Percentiles rank a stretch among this genome's conserved stretches.
Evolutionary conservation across 2,888 invertebrate species (phyloP).

Genomic region (Xylophagus ater): DNA sequence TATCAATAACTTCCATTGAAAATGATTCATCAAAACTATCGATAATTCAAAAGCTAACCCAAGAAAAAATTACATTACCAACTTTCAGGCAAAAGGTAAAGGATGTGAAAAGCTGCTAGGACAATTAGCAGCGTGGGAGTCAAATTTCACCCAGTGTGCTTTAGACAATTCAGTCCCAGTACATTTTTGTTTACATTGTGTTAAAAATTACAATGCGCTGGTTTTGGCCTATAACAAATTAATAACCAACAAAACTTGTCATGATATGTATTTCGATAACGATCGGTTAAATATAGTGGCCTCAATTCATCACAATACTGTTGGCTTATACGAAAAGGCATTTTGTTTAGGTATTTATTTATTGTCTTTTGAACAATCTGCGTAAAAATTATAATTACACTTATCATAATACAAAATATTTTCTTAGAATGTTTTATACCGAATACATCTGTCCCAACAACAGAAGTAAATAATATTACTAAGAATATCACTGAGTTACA

Average conservation of each 20-base stretch:
- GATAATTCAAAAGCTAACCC: too few relatives aligned
- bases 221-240: not conserved
- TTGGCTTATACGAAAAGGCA: conserved; percentile 8
- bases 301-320: not conserved
- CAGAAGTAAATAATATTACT: not conserved
- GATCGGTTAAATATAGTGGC: conserved; percentile 11
- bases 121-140: not conserved
- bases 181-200: conserved; percentile 5
- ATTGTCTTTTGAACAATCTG: too few relatives aligned
- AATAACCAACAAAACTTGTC: conserved; percentile 5
- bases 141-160: conserved; percentile 4
- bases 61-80: too few relatives aligned
- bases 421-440: not conserved
- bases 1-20: too few relatives aligned
- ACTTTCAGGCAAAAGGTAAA: not conserved
- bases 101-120: not conserved
- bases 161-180: conserved; percentile 5
- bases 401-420: not conserved
- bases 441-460: conserved; percentile 1
- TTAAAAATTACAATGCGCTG: not conserved
- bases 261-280: conserved; percentile 8
- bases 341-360: conserved; percentile 11
- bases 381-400: not conserved
- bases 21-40: too few relatives aligned
- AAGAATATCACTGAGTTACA: not conserved